Conservation (phyloP, 2,888 invertebrate genomes). For the Dione juno region DNA sequence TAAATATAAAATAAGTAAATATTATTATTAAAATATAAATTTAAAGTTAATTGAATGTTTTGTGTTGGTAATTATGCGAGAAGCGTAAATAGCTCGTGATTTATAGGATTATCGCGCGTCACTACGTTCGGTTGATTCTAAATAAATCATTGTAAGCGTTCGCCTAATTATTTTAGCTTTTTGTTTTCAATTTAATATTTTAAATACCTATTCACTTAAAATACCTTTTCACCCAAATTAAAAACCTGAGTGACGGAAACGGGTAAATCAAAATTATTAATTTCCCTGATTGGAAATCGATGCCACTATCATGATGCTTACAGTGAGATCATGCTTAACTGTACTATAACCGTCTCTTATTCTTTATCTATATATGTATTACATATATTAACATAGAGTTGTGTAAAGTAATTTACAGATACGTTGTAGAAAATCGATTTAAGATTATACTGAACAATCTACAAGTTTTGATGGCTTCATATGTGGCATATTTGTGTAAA, state of each 20-base stretch:
- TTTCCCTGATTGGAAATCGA: too few relatives aligned
- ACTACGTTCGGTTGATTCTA: conserved; percentile 40
- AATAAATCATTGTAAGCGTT: conserved; percentile 40
- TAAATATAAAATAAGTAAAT: too few relatives aligned
- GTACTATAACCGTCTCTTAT: too few relatives aligned
- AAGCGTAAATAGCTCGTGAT: conserved; percentile 43
- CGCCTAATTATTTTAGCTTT: conserved; percentile 21
- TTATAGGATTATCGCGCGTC: conserved; percentile 41
- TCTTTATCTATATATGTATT: too few relatives aligned
- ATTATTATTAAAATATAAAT: not conserved
- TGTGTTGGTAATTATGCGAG: conserved; percentile 31
- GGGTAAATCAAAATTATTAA: too few relatives aligned
- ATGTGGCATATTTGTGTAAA: conserved; percentile 6
- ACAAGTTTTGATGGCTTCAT: conserved; percentile 23
- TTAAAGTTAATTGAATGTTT: conserved; percentile 23
- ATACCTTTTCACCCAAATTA: too few relatives aligned
- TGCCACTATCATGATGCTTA: too few relatives aligned
- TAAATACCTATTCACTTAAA: not conserved
- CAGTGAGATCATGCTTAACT: too few relatives aligned
- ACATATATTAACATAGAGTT: too few relatives aligned
- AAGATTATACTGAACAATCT: conserved; percentile 6
- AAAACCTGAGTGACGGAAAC: too few relatives aligned
- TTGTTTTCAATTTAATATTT: not conserved
- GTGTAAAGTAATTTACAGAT: not conserved
- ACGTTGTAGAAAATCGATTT: not conserved